Percentiles rank a stretch among this genome's conserved stretches.
phyloP scores from a whole-genome alignment of 2,888 invertebrate genomes.

The Iphiclides podalirius region DNA sequence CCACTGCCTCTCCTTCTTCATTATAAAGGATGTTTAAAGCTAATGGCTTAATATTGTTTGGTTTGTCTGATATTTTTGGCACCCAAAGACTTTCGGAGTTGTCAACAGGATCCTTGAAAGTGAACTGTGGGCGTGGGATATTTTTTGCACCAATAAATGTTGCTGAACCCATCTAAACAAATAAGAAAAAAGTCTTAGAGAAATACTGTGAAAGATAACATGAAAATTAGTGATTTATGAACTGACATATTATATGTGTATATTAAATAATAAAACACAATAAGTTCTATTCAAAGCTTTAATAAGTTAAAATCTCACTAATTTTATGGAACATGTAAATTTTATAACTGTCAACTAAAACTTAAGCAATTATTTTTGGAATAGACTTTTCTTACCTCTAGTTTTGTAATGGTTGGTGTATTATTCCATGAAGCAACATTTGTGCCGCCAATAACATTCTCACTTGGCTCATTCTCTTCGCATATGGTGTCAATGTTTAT shows the following conservation, averaged over 20 bases:
- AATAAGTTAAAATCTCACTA: too few species aligned
- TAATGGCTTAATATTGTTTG: conserved; percentile 91
- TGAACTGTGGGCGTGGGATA: conserved; percentile 89
- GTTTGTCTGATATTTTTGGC: conserved; percentile 92
- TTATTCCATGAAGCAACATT: conserved; percentile 41
- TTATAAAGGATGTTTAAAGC: conserved; percentile 85
- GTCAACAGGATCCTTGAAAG: conserved; percentile 91
- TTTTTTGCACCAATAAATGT: conserved; percentile 85
- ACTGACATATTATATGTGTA: too few species aligned
- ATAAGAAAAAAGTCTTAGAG: too few species aligned
- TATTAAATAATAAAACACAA: too few species aligned
- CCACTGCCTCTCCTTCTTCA: conserved; percentile 79
- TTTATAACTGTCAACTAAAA: too few species aligned
- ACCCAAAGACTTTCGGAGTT: conserved; percentile 89
- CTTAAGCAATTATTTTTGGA: too few species aligned
- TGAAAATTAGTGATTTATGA: too few species aligned
- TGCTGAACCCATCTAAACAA: conserved; percentile 55
- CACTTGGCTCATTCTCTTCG: conserved; percentile 40
- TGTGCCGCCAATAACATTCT: conserved; percentile 25
- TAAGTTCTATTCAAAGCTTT: too few species aligned
- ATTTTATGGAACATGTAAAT: too few species aligned
- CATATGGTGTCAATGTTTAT: conserved; percentile 84
- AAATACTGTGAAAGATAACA: too few species aligned
- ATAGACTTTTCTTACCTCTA: conserved; percentile 44
- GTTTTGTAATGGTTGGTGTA: conserved; percentile 51